phyloP scores from a whole-genome alignment of 2,113 vertebrate species.

The Planiliza haematocheilus region DNA sequence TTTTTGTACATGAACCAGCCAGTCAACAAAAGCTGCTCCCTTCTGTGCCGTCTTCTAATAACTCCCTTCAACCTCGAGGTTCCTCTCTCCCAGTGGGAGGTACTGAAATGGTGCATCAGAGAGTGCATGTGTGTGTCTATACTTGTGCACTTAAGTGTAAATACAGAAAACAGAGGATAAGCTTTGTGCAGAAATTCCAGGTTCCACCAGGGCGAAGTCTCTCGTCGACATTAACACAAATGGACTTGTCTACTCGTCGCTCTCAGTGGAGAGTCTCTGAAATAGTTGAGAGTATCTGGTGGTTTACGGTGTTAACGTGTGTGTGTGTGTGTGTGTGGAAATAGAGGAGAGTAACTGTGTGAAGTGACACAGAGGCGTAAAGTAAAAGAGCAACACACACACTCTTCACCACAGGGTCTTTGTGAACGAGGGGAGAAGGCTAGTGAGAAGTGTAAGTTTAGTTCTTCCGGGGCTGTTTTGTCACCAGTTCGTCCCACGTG shows the following conservation, averaged over 20 bases:
- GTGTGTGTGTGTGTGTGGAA: constrained; percentile 30
- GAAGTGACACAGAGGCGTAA: constrained; percentile 60
- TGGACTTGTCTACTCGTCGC: constrained; percentile 9
- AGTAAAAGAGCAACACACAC: constrained; percentile 43
- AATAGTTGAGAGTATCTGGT: constrained; percentile 37
- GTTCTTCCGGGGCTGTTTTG: constrained; percentile 56
- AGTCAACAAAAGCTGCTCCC: constrained; percentile 38
- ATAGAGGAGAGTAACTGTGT: constrained; percentile 45
- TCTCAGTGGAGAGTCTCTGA: constrained; percentile 64
- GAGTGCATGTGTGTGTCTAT: constrained; percentile 39
- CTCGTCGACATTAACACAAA: constrained; percentile 37
- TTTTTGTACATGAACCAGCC: constrained; percentile 50
- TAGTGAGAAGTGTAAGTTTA: constrained; percentile 63
- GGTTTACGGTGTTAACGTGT: background rate
- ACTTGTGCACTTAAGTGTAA: constrained; percentile 60
- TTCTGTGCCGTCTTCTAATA: constrained; percentile 29
- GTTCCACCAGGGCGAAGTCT: constrained; percentile 21
- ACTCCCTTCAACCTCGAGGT: constrained; percentile 23
- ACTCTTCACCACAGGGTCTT: constrained; percentile 55
- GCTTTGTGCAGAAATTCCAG: constrained; percentile 67
- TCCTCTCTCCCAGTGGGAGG: constrained; percentile 41
- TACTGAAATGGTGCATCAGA: constrained; percentile 33
- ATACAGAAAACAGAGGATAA: constrained; percentile 57
- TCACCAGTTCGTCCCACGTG: constrained; percentile 41
- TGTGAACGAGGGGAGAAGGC: constrained; percentile 56